Evolutionary conservation across 2,888 invertebrate species (phyloP), one percentile per base, ranked within the genome.

Genomic region (Heterodera filipjevi): DNA sequence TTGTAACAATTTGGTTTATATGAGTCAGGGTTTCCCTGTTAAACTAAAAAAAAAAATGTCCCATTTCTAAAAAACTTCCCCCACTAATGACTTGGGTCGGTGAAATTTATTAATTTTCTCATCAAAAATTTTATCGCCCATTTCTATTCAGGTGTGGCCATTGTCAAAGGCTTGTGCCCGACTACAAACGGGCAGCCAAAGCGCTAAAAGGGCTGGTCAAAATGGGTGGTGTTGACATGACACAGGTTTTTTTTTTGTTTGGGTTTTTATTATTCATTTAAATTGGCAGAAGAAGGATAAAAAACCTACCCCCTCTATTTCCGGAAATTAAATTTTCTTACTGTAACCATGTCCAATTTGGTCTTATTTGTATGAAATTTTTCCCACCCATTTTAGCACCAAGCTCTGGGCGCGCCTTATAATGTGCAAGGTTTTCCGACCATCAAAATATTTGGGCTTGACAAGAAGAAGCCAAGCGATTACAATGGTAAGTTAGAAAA

Each of bases 171-270:
- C 91, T 99, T 68, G 95, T 93, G 68, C 94, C 96, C 1, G 97
- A 97, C 89, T 98, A 96, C 91, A 93, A 94, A 81, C 97, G 97
- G 91, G 93, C 95, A 75, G 97, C 98, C 1, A 93, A 92, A 83
- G 96, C 95, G 0, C 91, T 99, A 0, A 96, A 95, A 92, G 97
- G 98, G 80, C 92, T 96, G 22, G 93, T 94, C 0, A 96, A 95
- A 92, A 94, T 99, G 8, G 99, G 96, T 73, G 95, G 95, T 10
- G 93, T 99, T 0, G 93, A 99, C 91, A 95, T 94, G 66, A 96
- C 97, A 89, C 93, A 94, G 71, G 77, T 77, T 59, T 19, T 39
- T 64, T 74, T 27, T 44, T 10, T n/a, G 5, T 30, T 10, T 27
- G 46, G 5, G 30, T 5, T 1, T 8, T 27, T 33, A 71, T 14